Evolutionary conservation across 2,113 vertebrate species (phyloP).

Genomic region (Micronycteris hirsuta): DNA sequence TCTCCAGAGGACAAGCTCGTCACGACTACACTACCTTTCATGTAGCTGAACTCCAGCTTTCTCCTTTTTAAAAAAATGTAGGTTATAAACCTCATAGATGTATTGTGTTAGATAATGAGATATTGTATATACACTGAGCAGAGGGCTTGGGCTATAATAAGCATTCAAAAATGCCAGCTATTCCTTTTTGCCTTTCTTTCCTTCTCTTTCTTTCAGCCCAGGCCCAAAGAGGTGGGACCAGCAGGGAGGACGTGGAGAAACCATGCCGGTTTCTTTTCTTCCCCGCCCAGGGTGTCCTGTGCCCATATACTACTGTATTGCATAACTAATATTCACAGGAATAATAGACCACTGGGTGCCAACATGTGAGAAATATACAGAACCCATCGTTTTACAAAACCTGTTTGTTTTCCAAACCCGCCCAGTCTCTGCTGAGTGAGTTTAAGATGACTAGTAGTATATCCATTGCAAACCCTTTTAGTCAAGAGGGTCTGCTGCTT

Average conservation of each 20-base stretch:
- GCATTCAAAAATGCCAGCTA: background rate
- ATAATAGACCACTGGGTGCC: background rate
- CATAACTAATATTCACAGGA: background rate
- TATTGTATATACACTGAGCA: background rate
- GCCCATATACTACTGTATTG: background rate
- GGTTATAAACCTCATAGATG: background rate
- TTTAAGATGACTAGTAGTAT: constrained; percentile 29
- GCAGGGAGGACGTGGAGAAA: background rate
- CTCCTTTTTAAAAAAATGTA: background rate
- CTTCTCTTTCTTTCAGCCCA: background rate
- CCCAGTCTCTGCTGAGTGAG: background rate
- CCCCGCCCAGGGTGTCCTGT: background rate
- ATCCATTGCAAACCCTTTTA: constrained; percentile 1
- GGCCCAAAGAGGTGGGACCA: background rate
- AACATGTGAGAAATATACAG: background rate
- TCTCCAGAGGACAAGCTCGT: background rate
- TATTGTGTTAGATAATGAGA: background rate
- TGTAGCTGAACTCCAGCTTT: background rate
- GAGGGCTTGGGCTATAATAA: background rate
- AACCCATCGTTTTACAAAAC: background rate
- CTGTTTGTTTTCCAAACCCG: constrained; percentile 9
- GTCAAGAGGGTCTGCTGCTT: constrained; percentile 36
- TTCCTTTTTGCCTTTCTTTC: background rate
- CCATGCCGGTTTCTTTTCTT: background rate
- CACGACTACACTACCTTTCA: background rate